Evolutionary conservation across 2,113 vertebrate genomes (phyloP).

Genomic region (Ginglymostoma cirratum): DNA sequence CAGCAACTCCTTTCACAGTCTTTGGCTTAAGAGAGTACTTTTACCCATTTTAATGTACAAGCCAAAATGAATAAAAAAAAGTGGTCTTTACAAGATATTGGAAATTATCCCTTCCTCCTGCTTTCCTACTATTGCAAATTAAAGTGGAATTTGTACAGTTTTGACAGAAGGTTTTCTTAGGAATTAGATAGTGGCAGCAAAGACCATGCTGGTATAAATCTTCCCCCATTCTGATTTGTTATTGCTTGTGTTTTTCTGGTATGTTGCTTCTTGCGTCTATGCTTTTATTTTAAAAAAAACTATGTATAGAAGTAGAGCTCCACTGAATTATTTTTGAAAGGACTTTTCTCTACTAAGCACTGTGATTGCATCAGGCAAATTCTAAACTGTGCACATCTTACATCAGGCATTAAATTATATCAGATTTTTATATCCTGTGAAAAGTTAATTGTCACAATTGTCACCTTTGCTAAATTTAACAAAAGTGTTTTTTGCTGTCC

Average conservation of each 20-base stretch:
- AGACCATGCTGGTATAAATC: not conserved
- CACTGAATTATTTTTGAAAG: not conserved
- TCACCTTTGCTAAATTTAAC: not conserved
- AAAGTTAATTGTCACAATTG: not conserved
- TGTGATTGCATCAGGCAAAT: not conserved
- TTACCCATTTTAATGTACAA: too few species aligned
- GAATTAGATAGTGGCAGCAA: not conserved
- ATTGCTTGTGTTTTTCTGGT: not conserved
- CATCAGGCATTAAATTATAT: not conserved
- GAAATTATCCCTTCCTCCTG: too few species aligned
- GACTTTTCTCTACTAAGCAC: not conserved
- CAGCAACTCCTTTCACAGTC: too few species aligned
- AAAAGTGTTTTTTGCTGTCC: not conserved
- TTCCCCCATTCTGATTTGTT: not conserved
- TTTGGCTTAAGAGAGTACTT: too few species aligned
- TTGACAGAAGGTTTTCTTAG: not conserved
- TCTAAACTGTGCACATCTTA: not conserved
- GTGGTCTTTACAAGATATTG: too few species aligned
- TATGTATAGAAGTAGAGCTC: not conserved
- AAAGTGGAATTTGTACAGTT: not conserved
- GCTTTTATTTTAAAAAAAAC: not conserved
- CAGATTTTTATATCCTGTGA: not conserved
- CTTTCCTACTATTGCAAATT: too few species aligned
- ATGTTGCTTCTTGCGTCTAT: not conserved
- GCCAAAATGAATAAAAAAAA: too few species aligned